Percentiles rank a stretch among this genome's conserved stretches.
Evolutionary conservation across 2,797 vertebrate species (phyloP).

Genomic region (Somateria mollissima): DNA sequence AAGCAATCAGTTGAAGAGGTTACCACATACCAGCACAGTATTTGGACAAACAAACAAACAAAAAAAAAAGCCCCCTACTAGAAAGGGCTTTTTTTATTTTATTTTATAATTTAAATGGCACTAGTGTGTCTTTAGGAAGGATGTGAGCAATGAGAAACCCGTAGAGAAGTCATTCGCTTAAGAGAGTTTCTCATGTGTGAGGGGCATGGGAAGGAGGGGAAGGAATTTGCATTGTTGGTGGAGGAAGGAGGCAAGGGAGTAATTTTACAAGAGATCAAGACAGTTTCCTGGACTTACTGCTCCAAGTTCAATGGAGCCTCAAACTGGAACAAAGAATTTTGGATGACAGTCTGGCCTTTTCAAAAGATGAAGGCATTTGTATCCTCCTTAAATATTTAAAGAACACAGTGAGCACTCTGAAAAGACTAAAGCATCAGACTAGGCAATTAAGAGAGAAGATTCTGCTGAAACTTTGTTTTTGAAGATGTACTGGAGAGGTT

Average conservation of each 20-base stretch:
- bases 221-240: fast-evolving
- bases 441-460: slow-evolving; percentile 43
- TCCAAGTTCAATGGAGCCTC: slow-evolving; percentile 27
- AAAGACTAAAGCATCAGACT: slow-evolving; percentile 17
- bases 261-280: neutral
- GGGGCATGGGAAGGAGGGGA: neutral
- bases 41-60: neutral
- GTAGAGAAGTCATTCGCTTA: neutral
- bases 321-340: neutral
- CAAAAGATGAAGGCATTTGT: slow-evolving; percentile 16
- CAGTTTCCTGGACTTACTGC: neutral
- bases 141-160: neutral
- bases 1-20: neutral
- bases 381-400: slow-evolving; percentile 58
- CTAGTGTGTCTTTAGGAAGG: neutral
- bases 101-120: neutral
- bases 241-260: neutral
- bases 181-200: neutral
- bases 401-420: slow-evolving; percentile 1
- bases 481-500: neutral
- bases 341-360: slow-evolving; percentile 23
- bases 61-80: neutral
- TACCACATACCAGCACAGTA: neutral
- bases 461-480: slow-evolving; percentile 47
- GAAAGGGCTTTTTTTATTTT: neutral